Evolutionary conservation across 37 sponge, comb jelly and placozoan species (phyloP).

Genomic region (Cliona cf. orientalis): DNA sequence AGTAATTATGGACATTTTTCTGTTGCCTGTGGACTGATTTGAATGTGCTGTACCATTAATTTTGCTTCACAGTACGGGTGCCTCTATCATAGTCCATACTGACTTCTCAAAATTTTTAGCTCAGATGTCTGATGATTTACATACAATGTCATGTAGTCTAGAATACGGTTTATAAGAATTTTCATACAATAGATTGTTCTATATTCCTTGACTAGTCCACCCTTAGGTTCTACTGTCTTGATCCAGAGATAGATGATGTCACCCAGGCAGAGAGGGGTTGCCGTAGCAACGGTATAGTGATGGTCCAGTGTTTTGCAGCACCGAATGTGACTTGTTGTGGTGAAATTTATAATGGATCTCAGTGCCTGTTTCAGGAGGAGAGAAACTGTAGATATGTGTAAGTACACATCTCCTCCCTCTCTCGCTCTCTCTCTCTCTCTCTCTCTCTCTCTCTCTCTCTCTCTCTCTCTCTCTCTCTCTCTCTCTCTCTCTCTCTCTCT

Average conservation of each 20-base stretch:
- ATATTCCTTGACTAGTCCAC: constrained; percentile 12
- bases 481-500: background rate
- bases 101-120: too few species aligned
- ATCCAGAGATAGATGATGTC: constrained; percentile 31
- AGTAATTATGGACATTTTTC: background rate
- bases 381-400: constrained; percentile 60
- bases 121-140: too few species aligned
- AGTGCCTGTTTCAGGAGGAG: constrained; percentile 14
- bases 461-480: background rate
- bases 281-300: constrained; percentile 17
- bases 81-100: too few species aligned
- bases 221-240: constrained; percentile 68
- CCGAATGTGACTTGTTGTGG: constrained; percentile 28
- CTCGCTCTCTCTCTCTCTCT: background rate
- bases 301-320: constrained; percentile 62
- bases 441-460: background rate
- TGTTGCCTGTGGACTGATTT: too few species aligned
- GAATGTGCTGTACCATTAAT: too few species aligned
- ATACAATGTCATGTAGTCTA: too few species aligned
- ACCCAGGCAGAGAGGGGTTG: constrained; percentile 61
- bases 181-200: too few species aligned
- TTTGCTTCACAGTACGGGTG: too few species aligned
- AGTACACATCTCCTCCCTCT: background rate
- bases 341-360: background rate
- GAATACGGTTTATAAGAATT: too few species aligned